Evolutionary conservation across 2,797 vertebrate genomes (phyloP), one percentile per base, ranked within the genome.

Genomic region (Gymnoscopelus microlampas): DNA sequence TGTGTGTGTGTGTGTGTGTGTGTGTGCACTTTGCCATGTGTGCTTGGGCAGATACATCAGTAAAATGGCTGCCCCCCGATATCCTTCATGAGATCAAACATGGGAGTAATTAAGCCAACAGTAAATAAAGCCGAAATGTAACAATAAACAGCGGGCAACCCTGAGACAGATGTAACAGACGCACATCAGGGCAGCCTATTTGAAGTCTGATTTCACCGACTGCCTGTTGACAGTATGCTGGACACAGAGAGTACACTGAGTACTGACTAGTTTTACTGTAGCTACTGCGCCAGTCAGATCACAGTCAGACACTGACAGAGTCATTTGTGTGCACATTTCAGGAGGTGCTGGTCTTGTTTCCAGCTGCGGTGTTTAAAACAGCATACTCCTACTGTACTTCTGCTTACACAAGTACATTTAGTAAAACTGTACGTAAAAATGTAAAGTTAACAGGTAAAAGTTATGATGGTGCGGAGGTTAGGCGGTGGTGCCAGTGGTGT

Each of bases 61-160:
- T 63, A 71, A 84, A 82, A 78, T 63, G 80, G 61, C 74, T 71
- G 26, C 75, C 71, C 19, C 63, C 54, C 63, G 50, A 86, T 67
- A 81, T 83, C 85, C 78, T 78, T 70, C 57, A 68, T 68, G 69
- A 85, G 69, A 88, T 88, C 78, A 88, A 87, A 90, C 83, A 81
- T 89, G 87, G 91, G 89, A 92, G 90, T 89, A 90, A 93, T 92
- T 90, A 89, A 77, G 80, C 58, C 65, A 65, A 80, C 84, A 79
- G 83, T 92, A 91, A 91, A 93, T 89, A 92, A 88, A 83, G 88
- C 68, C 23, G 77, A 87, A 89, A 90, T 88, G 80, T 85, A 90
- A 89, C 87, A 91, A 91, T 91, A 92, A 91, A 93, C 88, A 90
- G 78, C 2, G 67, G 80, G 81, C 86, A 83, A 84, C 72, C 69